Conservation (phyloP, 1,140 invertebrate genomes). For the Subanguina moxae region DNA sequence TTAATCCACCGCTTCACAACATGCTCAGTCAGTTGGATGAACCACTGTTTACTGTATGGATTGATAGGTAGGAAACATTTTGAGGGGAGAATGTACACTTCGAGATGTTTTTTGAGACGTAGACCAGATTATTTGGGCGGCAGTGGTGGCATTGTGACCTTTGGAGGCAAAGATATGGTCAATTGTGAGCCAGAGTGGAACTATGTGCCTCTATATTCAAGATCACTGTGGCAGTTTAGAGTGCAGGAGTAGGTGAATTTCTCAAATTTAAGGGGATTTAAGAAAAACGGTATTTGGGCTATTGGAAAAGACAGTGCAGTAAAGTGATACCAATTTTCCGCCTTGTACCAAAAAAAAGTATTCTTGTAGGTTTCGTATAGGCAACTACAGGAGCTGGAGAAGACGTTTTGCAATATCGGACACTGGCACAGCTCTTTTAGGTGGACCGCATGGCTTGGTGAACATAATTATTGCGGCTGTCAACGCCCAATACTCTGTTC, state of each 20-base stretch:
- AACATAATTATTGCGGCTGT: constrained; percentile 14
- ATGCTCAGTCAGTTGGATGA: constrained; percentile 16
- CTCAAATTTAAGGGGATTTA: neutral
- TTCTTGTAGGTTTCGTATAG: constrained; percentile 6
- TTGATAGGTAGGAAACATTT: constrained; percentile 13
- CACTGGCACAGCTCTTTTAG: constrained; percentile 26
- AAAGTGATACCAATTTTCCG: too few relatives aligned
- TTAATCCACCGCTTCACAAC: constrained; percentile 24
- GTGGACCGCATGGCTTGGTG: constrained; percentile 9
- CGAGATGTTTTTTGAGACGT: neutral
- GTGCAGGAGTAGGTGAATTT: constrained; percentile 5
- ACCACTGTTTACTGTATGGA: constrained; percentile 23
- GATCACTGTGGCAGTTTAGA: constrained; percentile 29
- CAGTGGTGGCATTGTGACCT: constrained; percentile 31
- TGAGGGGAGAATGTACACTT: too few relatives aligned
- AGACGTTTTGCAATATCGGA: constrained; percentile 17
- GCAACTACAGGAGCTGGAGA: constrained; percentile 10
- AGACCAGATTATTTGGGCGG: constrained; percentile 6
- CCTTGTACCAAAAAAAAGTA: neutral
- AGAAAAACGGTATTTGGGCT: too few relatives aligned
- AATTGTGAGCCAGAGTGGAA: constrained; percentile 23
- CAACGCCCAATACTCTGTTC: constrained; percentile 15
- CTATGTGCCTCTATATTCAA: constrained; percentile 23
- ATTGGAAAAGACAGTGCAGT: too few relatives aligned
- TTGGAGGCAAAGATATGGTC: constrained; percentile 23